A percentile compares a stretch with the other conserved stretches of the same genome.
phyloP scores from a whole-genome alignment of 2,888 invertebrate species.

The Stomorhina lunata region DNA sequence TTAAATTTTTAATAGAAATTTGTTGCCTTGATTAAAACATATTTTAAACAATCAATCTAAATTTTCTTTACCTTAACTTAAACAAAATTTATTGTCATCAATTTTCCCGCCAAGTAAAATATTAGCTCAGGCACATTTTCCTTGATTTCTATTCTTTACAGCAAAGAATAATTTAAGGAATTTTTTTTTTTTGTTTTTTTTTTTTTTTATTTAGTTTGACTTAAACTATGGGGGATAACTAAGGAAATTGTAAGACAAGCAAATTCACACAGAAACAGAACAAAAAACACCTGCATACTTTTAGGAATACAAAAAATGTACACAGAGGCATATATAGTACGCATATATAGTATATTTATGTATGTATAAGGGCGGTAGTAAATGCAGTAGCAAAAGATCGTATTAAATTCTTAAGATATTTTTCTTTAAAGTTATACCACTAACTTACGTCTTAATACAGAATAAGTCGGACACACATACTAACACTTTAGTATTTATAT shows the following conservation, averaged over 20 bases:
- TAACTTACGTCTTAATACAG: conserved; percentile 23
- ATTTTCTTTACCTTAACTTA: too few species aligned
- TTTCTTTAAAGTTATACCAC: too few species aligned
- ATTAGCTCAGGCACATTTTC: conserved; percentile 46
- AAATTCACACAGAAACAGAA: not conserved
- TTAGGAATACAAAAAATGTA: not conserved
- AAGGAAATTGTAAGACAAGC: conserved; percentile 13
- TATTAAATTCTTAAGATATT: too few species aligned
- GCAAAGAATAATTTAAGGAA: not conserved
- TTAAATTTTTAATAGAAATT: too few species aligned
- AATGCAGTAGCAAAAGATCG: too few species aligned
- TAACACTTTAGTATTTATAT: not conserved
- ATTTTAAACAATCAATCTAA: too few species aligned
- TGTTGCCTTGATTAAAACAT: too few species aligned
- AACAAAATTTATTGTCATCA: conserved; percentile 35
- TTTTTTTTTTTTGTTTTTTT: too few species aligned
- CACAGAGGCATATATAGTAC: not conserved
- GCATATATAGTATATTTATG: too few species aligned
- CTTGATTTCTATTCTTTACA: not conserved
- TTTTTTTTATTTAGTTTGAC: conserved; percentile 11
- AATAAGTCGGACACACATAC: not conserved
- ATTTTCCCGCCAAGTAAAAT: conserved; percentile 49
- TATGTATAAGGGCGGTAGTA: too few species aligned
- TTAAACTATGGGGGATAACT: conserved; percentile 31
- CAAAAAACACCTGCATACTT: not conserved